Evolutionary conservation across 1,140 invertebrate genomes (phyloP), one percentile per base, ranked within the genome.

Genomic region (Hyphantria cunea): DNA sequence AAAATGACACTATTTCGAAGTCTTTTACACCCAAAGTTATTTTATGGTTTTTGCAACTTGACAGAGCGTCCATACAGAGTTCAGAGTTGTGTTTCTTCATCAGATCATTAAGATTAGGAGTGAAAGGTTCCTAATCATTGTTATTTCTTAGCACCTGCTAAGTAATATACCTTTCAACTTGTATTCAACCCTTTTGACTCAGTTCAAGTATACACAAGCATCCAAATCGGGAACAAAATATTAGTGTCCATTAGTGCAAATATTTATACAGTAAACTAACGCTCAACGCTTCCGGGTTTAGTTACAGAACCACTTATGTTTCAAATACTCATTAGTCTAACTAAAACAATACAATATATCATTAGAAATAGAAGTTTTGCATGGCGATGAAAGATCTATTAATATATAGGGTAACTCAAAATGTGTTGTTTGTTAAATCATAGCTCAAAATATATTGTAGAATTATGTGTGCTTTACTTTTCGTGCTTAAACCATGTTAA

Each of bases 391-490:
- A n/a, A n/a, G 17, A 25, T 25, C 17, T 25, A 25, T 25, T 3
- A 25, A 25, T 25, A 37, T 3, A 11, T 37, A 37, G 3, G 34
- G 8, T 0, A 37, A 11, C 34, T 37, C 8, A 10, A 8, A 37
- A 0, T 11, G 8, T 37, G 11, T 37, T 37, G 7, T 37, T 10
- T 11, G 11, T 8, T 8, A 10, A 37, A 7, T 37, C 3, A 7
- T 58, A 17, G 37, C 34, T 34, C 44, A 53, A 7, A 48, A 58
- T 31, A 48, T 47, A 48, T 48, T 44, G 44, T 25, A 25, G 17
- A 25, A 25, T 25, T 25, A 25, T n/a, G n/a, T n/a, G n/a, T n/a
- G n/a, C n/a, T n/a, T n/a, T n/a, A n/a, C n/a, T n/a, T n/a, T n/a
- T n/a, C n/a, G n/a, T n/a, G n/a, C n/a, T n/a, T n/a, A n/a, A n/a